Percentiles rank a stretch among this genome's conserved stretches.
phyloP scores from a whole-genome alignment of 1,140 invertebrate species.

The Lanistes nyassanus region DNA sequence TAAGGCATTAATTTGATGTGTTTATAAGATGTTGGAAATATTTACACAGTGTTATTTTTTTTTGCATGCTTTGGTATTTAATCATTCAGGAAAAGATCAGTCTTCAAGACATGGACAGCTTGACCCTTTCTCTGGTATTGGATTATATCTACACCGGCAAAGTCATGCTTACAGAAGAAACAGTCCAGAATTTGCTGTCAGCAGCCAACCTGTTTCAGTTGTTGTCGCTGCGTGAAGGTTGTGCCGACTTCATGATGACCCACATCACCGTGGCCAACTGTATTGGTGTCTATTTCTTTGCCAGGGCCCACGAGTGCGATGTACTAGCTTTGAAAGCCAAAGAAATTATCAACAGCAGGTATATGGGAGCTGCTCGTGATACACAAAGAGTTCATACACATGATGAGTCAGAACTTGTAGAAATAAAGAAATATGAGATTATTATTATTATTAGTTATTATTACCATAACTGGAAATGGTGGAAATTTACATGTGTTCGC shows the following conservation, averaged over 20 bases:
- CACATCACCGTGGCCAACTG: constrained; percentile 62
- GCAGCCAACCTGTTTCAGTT: constrained; percentile 73
- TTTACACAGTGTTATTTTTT: no score
- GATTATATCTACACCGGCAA: constrained; percentile 73
- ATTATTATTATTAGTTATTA: no score
- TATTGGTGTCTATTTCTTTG: constrained; percentile 65
- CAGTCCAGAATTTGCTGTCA: constrained; percentile 72
- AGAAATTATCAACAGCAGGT: constrained; percentile 60
- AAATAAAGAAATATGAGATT: no score
- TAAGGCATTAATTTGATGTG: no score
- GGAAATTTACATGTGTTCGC: no score
- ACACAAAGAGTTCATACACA: no score
- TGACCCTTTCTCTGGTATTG: constrained; percentile 68
- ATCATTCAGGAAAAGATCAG: constrained; percentile 65
- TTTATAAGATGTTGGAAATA: no score
- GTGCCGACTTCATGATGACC: constrained; percentile 64
- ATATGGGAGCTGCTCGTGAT: no score
- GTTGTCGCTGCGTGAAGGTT: constrained; percentile 55
- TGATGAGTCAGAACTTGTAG: no score
- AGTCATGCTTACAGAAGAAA: constrained; percentile 69
- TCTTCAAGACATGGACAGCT: constrained; percentile 70
- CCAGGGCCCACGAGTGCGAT: constrained; percentile 61
- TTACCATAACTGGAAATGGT: no score
- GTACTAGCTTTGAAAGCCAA: constrained; percentile 59
- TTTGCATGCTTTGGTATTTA: not conserved